Base-by-base conservation (phyloP, 2,113 vertebrate genomes). In the Xenotilapia caudafasciata region DNA sequence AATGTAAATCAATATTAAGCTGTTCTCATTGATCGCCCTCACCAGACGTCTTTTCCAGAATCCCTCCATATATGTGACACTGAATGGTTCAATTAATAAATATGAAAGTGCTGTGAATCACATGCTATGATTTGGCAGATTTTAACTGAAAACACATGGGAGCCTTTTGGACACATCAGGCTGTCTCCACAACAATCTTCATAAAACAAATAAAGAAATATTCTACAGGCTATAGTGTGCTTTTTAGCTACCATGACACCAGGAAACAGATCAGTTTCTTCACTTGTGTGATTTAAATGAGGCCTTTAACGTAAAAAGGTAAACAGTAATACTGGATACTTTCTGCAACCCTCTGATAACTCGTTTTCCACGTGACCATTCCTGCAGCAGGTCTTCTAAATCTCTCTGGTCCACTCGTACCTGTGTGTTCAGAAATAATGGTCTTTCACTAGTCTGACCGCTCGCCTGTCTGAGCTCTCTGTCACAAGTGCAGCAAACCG, bases 401-500 rank as follows among this genome's bases (percentile, higher is more conserved):
- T 45, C 40, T 23, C 65, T 45, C 21, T 45, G 40, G 38, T 70
- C 65, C 65, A 26, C 38, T 70, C 8, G 4, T 70, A 70, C 38
- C 13, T 0, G 35, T 9, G 5, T 26, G 38, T 23, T 42, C 65
- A 70, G 1, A 42, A 70, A 42, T 23, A 23, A 14, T 23, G 38
- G n/a, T 42, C 38, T 17, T 58, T 58, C 56, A 58, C 26, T 0
- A 42, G 35, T 70, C 38, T 23, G 65, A 42, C 12, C 38, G 1
- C 35, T 70, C n/a, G 9, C 35, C 65, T 4, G 65, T 70, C 35
- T 6, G n/a, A 70, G 35, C 35, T 0, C 11, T 68, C 65, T 9
- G 65, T 23, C 38, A 70, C 65, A 42, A 70, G 65, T 70, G 65
- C 65, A 70, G 38, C 65, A 70, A 70, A 70, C 35, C n/a, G 5